Evolutionary conservation across 2,113 vertebrate genomes (phyloP).

Genomic region (Rhinogobius similis): DNA sequence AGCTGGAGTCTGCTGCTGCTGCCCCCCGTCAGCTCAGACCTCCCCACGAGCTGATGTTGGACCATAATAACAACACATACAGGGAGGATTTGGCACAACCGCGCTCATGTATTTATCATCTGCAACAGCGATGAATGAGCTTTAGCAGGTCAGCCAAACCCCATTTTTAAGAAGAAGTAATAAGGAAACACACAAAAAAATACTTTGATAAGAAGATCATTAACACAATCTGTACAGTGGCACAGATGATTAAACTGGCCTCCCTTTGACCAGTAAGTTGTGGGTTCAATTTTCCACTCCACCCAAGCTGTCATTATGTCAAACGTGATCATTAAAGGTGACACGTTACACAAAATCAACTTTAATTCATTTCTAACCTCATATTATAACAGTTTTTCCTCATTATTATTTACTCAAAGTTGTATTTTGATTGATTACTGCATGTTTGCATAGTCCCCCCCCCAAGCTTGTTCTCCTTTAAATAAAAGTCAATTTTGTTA

Average conservation of each 20-base stretch:
- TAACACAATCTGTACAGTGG: neutral
- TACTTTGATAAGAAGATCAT: neutral
- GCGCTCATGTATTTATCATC: slow-evolving; percentile 45
- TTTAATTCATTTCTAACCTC: too few relatives aligned
- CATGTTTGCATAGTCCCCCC: too few relatives aligned
- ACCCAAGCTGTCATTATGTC: too few relatives aligned
- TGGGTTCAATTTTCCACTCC: too few relatives aligned
- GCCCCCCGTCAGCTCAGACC: slow-evolving; percentile 62
- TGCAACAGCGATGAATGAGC: slow-evolving; percentile 46
- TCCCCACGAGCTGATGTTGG: slow-evolving; percentile 70
- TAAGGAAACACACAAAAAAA: neutral
- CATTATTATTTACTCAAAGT: too few relatives aligned
- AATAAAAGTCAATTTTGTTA: too few relatives aligned
- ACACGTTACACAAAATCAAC: too few relatives aligned
- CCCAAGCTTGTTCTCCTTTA: too few relatives aligned
- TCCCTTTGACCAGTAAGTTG: neutral
- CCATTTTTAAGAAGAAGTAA: slow-evolving; percentile 9
- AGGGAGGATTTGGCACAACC: slow-evolving; percentile 56
- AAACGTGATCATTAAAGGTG: too few relatives aligned
- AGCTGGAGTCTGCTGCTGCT: slow-evolving; percentile 57
- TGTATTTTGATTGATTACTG: too few relatives aligned
- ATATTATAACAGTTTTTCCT: too few relatives aligned
- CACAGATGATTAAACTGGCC: neutral
- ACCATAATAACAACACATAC: slow-evolving; percentile 47
- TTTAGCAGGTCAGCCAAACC: slow-evolving; percentile 40